Evolutionary conservation across 2,113 vertebrate genomes (phyloP), one percentile per base, ranked within the genome.

Genomic region (Bucco capensis): DNA sequence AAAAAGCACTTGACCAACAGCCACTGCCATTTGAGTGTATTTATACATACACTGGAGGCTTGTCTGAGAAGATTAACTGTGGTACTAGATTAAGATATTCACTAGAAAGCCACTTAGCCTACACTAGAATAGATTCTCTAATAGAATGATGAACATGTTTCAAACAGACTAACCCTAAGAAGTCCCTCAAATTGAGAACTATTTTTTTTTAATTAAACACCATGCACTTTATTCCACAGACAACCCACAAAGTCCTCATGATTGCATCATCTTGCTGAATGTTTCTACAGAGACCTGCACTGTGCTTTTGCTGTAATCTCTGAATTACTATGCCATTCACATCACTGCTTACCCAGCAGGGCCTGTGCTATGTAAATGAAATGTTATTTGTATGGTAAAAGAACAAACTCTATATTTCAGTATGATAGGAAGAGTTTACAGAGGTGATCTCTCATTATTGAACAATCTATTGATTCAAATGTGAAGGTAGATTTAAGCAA

Each of bases 91-190:
- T 92, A 95, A 94, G 83, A 51, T 86, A 79, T 74, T 94, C 89
- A 75, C 46, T 31, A 85, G 53, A 53, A 96, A 96, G 91, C 96
- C 90, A 94, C 93, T 96, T 96, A 94, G 30, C 72, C 35, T 28
- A 21, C 74, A 92, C 94, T 73, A 95, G 92, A 97, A 95, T 96
- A 96, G 94, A 76, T 75, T 49, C 42, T 46, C 74, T 93, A 76
- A 94, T 78, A 60, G 67, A 76, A 1, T 22, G 42, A 57, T 47
- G 44, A 89, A 74, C 62, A 19, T 37, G 22, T 75, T 92, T 71
- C 75, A 60, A 74, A 47, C 35, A 60, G 85, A 38, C 56, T 27
- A 56, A 51, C 6, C 9, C 65, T 9, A 6, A 47, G 8, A 79
- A 74, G 22, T 3, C 33, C 86, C 67, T 83, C 49, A 44, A 66